phyloP scores from a whole-genome alignment of 2,888 invertebrate species.

The Hirudinaria manillensis region DNA sequence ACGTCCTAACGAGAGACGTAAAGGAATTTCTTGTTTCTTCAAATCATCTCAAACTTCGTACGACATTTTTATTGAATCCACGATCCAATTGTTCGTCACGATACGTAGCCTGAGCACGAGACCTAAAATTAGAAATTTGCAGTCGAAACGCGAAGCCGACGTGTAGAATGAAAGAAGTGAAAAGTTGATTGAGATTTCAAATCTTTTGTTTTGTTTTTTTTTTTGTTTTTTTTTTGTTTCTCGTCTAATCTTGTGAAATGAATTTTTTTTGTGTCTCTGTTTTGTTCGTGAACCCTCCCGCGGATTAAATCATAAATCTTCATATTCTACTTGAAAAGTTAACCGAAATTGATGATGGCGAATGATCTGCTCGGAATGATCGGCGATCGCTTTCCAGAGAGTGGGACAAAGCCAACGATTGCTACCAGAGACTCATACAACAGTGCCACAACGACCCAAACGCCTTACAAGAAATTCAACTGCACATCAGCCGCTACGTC shows the following conservation, averaged over 20 bases:
- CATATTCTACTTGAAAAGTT: background rate
- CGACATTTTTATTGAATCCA: too few species aligned
- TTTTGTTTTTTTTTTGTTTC: background rate
- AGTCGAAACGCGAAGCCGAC: too few species aligned
- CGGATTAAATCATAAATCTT: too few species aligned
- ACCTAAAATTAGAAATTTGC: too few species aligned
- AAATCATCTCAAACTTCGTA: too few species aligned
- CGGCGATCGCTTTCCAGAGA: constrained; percentile 25
- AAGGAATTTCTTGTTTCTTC: too few species aligned
- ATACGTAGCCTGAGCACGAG: too few species aligned
- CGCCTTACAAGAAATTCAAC: constrained; percentile 31
- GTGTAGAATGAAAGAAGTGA: background rate
- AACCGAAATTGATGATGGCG: background rate
- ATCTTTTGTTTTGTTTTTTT: background rate
- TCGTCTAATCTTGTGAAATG: background rate
- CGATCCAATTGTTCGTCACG: too few species aligned
- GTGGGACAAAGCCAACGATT: constrained; percentile 32
- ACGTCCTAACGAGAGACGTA: too few species aligned
- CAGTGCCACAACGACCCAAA: constrained; percentile 24
- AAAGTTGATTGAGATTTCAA: background rate
- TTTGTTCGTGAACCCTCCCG: too few species aligned
- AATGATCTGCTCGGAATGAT: background rate
- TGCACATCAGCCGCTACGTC: constrained; percentile 31
- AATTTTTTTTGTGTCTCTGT: background rate
- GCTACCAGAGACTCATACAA: constrained; percentile 29